A percentile compares a stretch with the other conserved stretches of the same genome.
phyloP scores from a whole-genome alignment of 2,797 vertebrate genomes.

The Brotogeris chrysoptera region DNA sequence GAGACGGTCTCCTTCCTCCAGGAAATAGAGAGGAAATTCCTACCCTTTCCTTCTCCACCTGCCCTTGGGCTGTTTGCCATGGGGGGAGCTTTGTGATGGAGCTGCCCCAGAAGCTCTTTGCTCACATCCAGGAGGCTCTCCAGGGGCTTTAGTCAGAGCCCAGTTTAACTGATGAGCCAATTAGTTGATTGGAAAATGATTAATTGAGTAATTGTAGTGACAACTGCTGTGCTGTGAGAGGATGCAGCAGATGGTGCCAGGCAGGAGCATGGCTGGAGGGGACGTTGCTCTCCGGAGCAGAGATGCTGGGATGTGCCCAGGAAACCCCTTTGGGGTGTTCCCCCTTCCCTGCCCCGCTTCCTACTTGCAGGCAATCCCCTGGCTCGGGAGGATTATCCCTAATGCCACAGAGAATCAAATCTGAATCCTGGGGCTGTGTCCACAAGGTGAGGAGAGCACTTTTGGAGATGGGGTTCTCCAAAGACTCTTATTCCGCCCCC shows the following conservation, averaged over 20 bases:
- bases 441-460: not conserved
- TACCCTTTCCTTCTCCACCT: not conserved
- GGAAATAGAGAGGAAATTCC: not conserved
- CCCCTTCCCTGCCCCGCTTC: conserved; percentile 32
- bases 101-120: conserved; percentile 16
- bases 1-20: not conserved
- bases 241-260: conserved; percentile 8
- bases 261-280: not conserved
- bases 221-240: not conserved
- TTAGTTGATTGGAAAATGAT: conserved; percentile 63
- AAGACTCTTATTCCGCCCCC: accelerated
- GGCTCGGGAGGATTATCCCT: conserved; percentile 37
- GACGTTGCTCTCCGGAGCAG: not conserved
- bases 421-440: conserved; percentile 23
- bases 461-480: not conserved
- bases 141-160: conserved; percentile 21
- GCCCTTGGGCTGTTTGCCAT: not conserved
- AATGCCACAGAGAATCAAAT: conserved; percentile 25
- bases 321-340: not conserved
- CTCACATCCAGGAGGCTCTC: not conserved
- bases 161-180: conserved; percentile 58
- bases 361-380: conserved; percentile 8
- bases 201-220: conserved; percentile 42
- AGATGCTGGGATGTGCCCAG: not conserved
- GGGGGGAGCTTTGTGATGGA: not conserved